phyloP scores from a whole-genome alignment of 1,140 invertebrate species.

The Drosophila aff. region DNA sequence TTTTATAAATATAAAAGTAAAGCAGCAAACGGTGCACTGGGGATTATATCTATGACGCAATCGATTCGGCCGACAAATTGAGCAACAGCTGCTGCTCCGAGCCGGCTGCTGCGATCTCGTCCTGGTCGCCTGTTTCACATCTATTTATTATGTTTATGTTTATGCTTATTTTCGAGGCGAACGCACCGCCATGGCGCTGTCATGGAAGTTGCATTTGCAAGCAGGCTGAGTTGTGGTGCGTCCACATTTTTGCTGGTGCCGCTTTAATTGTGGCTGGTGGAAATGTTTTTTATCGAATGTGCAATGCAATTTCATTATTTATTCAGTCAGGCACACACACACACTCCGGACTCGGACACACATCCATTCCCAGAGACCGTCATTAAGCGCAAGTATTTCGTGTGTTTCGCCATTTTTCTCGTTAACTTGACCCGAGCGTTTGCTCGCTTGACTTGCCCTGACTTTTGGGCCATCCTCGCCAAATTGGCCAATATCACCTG shows the following conservation, averaged over 20 bases:
- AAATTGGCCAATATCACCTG: conserved; percentile 39
- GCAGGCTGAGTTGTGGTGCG: conserved; percentile 29
- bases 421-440: conserved; percentile 46
- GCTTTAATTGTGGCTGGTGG: conserved; percentile 62
- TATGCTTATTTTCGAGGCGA: conserved; percentile 45
- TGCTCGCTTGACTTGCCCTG: conserved; percentile 45
- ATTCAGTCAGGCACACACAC: conserved; percentile 42
- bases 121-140: conserved; percentile 36
- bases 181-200: conserved; percentile 58
- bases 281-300: conserved; percentile 70
- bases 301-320: conserved; percentile 67
- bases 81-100: conserved; percentile 31
- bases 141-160: conserved; percentile 35
- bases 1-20: conserved; percentile 15
- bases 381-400: conserved; percentile 32
- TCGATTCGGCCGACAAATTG: conserved; percentile 60
- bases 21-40: conserved; percentile 3
- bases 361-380: conserved; percentile 20
- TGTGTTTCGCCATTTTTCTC: conserved; percentile 63
- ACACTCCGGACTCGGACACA: conserved; percentile 11
- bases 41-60: conserved; percentile 60
- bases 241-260: conserved; percentile 67
- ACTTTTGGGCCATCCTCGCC: conserved; percentile 36
- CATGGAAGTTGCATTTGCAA: conserved; percentile 67
- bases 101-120: conserved; percentile 31